Base-by-base conservation (phyloP, 2,888 invertebrate genomes). In the Catocala fraxini region DNA sequence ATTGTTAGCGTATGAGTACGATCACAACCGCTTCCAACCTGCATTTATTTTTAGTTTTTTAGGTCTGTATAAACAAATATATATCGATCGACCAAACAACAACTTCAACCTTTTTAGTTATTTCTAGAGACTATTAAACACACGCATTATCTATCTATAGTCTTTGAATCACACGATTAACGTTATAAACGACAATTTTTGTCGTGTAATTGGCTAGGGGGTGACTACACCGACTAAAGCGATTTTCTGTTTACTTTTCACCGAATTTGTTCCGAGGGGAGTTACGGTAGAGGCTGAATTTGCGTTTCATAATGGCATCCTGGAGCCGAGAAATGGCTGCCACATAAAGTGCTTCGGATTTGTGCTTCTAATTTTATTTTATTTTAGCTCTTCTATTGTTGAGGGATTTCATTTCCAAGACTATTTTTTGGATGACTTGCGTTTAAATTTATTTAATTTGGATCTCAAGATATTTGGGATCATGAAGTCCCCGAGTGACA, bases 121-220 rank as follows among this genome's bases (percentile, higher is more conserved):
- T 3, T 15, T 56, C 25, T 1, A 25, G 25, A 25, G 25, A 25
- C 25, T 25, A 25, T 25, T 12, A 53, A 56, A 52, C 33, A n/a
- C n/a, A 39, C 15, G 34, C 13, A 35, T 12, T 39, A 39, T 11
- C 35, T 15, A 51, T 25, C 25, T 25, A 25, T 25, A 25, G 25
- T 25, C 25, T 25, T 25, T 25, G 25, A 55, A 6, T 0, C 35
- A 35, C 1, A 11, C 51, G 60, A 66, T 70, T 56, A 51, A 56
- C 51, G 45, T 62, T 59, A 71, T 54, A 68, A 68, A 63, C 48
- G 68, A 49, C 64, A 60, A 59, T 62, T 73, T 73, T 64, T 55
- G 5, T 59, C 45, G 55, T 43, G 59, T 66, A 56, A 73, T 76
- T 67, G 60, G 35, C 51, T 76, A 6, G 48, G 39, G 56, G 35